phyloP scores from a whole-genome alignment of 2,797 vertebrate species.

The Protosalanx chinensis region DNA sequence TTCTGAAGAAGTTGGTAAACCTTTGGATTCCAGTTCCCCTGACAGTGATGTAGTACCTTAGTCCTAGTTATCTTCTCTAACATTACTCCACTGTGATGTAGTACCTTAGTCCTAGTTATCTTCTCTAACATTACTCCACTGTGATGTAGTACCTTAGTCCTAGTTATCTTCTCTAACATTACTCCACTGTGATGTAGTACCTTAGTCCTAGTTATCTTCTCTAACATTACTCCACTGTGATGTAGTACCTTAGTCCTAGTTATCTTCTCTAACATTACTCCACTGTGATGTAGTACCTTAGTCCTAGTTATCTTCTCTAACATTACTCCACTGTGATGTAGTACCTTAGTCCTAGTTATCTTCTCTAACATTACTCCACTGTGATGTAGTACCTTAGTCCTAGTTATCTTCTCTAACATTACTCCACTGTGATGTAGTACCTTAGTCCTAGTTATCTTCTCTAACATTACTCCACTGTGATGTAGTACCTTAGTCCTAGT shows the following conservation, averaged over 20 bases:
- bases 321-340: background rate
- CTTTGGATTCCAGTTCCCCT: constrained; percentile 1
- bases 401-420: background rate
- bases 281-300: background rate
- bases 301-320: background rate
- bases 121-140: background rate
- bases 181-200: background rate
- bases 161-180: background rate
- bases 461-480: background rate
- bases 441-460: background rate
- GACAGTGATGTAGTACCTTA: constrained; percentile 8
- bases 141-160: background rate
- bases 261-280: background rate
- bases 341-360: background rate
- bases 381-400: background rate
- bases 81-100: background rate
- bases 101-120: background rate
- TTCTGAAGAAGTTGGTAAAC: background rate
- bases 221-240: background rate
- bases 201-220: background rate
- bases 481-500: too few species aligned
- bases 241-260: too few species aligned
- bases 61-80: background rate
- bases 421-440: background rate
- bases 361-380: background rate